Evolutionary conservation across 2,113 vertebrate species (phyloP).

Genomic region (Urocitellus parryii): DNA sequence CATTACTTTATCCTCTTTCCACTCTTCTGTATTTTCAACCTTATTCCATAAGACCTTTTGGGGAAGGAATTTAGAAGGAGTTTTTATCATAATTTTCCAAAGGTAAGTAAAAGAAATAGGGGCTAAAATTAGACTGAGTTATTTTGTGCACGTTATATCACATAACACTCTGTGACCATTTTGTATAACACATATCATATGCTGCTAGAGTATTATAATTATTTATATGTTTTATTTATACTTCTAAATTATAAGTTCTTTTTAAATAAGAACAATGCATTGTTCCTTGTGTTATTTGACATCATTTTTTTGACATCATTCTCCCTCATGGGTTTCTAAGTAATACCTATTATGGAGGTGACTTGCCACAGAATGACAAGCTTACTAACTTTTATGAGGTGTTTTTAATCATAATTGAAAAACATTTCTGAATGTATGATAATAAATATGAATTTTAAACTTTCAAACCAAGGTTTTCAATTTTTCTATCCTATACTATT

Average conservation of each 20-base stretch:
- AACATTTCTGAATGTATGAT: not conserved
- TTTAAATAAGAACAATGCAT: not conserved
- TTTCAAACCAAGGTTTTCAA: not conserved
- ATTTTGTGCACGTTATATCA: not conserved
- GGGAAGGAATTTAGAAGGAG: not conserved
- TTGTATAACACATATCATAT: not conserved
- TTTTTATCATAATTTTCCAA: slow-evolving; percentile 36
- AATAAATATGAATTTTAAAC: not conserved
- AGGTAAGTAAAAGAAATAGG: not conserved
- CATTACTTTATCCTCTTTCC: not conserved
- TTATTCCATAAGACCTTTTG: slow-evolving; percentile 5
- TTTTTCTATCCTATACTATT: not conserved
- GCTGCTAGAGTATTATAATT: not conserved
- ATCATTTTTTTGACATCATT: not conserved
- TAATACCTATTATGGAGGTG: not conserved
- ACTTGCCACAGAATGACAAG: not conserved
- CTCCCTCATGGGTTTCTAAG: not conserved
- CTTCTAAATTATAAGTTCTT: not conserved
- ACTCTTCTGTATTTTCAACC: not conserved
- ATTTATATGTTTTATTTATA: slow-evolving; percentile 8
- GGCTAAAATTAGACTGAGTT: not conserved
- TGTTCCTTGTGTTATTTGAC: not conserved
- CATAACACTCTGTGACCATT: not conserved
- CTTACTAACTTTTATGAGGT: slow-evolving; percentile 5
- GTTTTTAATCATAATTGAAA: not conserved